phyloP scores from a whole-genome alignment of 2,797 vertebrate genomes.

The Enteromius argenteus region DNA sequence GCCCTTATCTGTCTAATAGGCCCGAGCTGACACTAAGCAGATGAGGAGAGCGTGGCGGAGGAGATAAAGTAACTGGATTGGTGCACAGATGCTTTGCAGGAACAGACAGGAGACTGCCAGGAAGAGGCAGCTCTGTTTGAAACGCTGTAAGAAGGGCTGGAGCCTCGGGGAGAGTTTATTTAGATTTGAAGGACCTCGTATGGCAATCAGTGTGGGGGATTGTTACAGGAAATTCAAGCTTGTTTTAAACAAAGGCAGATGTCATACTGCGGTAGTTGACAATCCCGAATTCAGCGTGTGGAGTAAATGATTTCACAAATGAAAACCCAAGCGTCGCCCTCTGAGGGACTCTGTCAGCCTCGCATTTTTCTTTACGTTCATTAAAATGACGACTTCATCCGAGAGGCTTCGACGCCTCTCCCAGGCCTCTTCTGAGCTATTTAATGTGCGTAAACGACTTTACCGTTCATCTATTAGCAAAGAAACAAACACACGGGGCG shows the following conservation, averaged over 20 bases:
- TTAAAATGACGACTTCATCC: slow-evolving; percentile 36
- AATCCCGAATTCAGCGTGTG: slow-evolving; percentile 16
- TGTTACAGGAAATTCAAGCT: slow-evolving; percentile 60
- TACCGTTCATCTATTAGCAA: neutral
- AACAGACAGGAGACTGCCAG: slow-evolving; percentile 58
- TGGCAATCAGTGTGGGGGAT: slow-evolving; percentile 50
- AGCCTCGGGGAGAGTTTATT: slow-evolving; percentile 56
- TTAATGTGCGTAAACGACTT: slow-evolving; percentile 8
- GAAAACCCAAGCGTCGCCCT: slow-evolving; percentile 24
- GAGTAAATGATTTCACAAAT: slow-evolving; percentile 54
- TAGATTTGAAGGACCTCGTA: slow-evolving; percentile 55
- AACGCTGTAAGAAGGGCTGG: slow-evolving; percentile 21
- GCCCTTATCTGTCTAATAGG: slow-evolving; percentile 62
- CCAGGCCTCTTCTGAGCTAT: slow-evolving; percentile 7
- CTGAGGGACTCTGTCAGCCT: slow-evolving; percentile 7
- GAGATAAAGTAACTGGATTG: slow-evolving; percentile 61
- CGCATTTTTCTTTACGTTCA: slow-evolving; percentile 27
- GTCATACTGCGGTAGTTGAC: slow-evolving; percentile 34
- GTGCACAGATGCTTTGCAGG: slow-evolving; percentile 53
- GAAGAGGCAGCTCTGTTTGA: slow-evolving; percentile 45
- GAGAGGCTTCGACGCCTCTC: slow-evolving; percentile 11
- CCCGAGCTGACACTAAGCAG: slow-evolving; percentile 63
- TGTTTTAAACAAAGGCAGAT: slow-evolving; percentile 54
- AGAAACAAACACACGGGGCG: neutral
- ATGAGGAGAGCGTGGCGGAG: slow-evolving; percentile 51